Evolutionary conservation across 2,888 invertebrate species (phyloP), one percentile per base, ranked within the genome.

Genomic region (Pammene fasciana): DNA sequence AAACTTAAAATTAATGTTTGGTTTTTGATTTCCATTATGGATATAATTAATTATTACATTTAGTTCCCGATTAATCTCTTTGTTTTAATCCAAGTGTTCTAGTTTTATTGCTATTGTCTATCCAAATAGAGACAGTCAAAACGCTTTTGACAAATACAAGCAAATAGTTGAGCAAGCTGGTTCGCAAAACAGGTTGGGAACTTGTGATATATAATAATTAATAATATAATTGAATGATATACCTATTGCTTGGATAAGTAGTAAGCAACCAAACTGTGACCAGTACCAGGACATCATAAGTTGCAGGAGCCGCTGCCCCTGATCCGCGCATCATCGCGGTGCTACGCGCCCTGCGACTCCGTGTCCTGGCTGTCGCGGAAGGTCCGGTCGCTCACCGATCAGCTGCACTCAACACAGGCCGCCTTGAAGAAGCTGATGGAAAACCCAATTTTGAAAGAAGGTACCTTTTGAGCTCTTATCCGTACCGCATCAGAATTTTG

Each of bases 311-410:
- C 88, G 0, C 75, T 88, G 72, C 93, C 86, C 45, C 77, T 92
- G 1, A 81, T 89, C 16, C 81, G 91, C 0, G 89, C 92, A 0
- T 87, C 93, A 0, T 91, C 93, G 36, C 88, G 94, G n/a, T 95
- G 95, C 78, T 94, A 93, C 78, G 94, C 94, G 5, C 93, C 93
- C 14, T 95, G 95, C 78, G 94, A 94, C 76, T 94, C 94, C 0
- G 93, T 95, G n/a, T 85, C 92, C 48, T 90, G 94, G 85, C 82
- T 95, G 34, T 92, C 94, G 10, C 88, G 93, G 68, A 94, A 93
- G 76, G 88, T 95, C 60, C 93, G 92, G 75, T 84, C 86, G 52
- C 85, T 94, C 16, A 90, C 82, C 71, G 94, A 94, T 65, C 92
- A 95, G 89, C 82, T 95, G 14, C 86, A 85, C 38, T 80, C 82